Percentiles rank a stretch among this genome's conserved stretches.
phyloP scores from a whole-genome alignment of 1,140 invertebrate species.

The Andricus grossulariae region DNA sequence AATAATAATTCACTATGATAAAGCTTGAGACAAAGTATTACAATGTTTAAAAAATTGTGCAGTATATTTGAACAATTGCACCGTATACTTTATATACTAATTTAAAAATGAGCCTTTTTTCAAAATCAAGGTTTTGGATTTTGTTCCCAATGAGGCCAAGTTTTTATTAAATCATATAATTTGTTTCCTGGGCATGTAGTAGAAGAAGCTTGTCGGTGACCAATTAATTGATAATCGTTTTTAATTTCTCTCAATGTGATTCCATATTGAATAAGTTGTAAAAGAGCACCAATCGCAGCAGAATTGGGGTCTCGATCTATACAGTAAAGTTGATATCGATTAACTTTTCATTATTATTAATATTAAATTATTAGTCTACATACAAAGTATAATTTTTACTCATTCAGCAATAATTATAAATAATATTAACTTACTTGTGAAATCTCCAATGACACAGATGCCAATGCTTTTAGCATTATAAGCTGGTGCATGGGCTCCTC shows the following conservation, averaged over 20 bases:
- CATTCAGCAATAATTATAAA: not conserved
- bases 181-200: conserved; percentile 76
- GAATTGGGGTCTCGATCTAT: conserved; percentile 73
- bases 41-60: too few species aligned
- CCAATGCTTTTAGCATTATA: conserved; percentile 76
- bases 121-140: conserved; percentile 3
- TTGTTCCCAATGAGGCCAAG: conserved; percentile 73
- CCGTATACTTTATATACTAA: too few species aligned
- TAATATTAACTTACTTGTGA: conserved; percentile 56
- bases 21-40: too few species aligned
- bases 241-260: conserved; percentile 64
- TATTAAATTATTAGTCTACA: too few species aligned
- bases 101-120: too few species aligned
- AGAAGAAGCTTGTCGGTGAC: conserved; percentile 72
- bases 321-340: conserved; percentile 48
- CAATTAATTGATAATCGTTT: conserved; percentile 71
- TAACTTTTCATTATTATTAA: conserved; percentile 30
- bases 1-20: too few species aligned
- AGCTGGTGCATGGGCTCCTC: conserved; percentile 72
- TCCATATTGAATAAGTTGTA: conserved; percentile 72
- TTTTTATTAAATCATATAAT: conserved; percentile 76
- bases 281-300: conserved; percentile 67
- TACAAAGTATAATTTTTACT: too few species aligned
- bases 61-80: too few species aligned
- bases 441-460: conserved; percentile 77